Evolutionary conservation across 2,113 vertebrate genomes (phyloP), one percentile per base, ranked within the genome.

Genomic region (Marmota flaviventris): DNA sequence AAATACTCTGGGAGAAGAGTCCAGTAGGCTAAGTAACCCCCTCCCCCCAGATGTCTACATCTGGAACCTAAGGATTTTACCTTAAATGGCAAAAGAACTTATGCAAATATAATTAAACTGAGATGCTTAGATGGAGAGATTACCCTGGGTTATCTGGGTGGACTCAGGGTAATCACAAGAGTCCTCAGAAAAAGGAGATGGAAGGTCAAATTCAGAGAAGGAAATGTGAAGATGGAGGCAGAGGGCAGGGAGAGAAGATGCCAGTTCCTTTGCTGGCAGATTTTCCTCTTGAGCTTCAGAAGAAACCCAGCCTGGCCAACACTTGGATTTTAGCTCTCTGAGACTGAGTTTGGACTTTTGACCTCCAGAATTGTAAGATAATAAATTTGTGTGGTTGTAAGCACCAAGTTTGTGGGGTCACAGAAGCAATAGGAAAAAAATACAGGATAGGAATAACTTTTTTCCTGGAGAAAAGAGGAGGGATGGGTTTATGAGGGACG

Each of bases 271-370:
- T 42, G 11, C n/a, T 16, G 16, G 70, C 3, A 8, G 25, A 14
- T 56, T 76, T 32, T 77, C 27, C 48, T 63, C 65, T 53, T 4
- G 18, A 76, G 56, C 34, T 39, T 69, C 39, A 1, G 18, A 76
- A 82, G n/a, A 72, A 91, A 70, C 27, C 56, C 39, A 61, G 24
- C 25, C 58, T 76, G 70, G 27, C 69, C 20, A 48, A 70, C 24
- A 5, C 73, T 37, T 56, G n/a, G 48, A 67, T 48, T 95, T 70
- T 17, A 73, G 63, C 18, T 58, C 48, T 32, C 27, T 20, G 86
- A 93, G 39, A 73, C n/a, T 73, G 70, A 89, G 56, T 93, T 86
- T 95, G 45, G 53, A 84, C 34, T 91, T 70, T 82, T 48, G 58
- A 85, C n/a, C n/a, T 37, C 39, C 22, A 79, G 63, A 89, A 83